phyloP scores from a whole-genome alignment of 2,888 invertebrate genomes.

The Drosophila imparisetae region DNA sequence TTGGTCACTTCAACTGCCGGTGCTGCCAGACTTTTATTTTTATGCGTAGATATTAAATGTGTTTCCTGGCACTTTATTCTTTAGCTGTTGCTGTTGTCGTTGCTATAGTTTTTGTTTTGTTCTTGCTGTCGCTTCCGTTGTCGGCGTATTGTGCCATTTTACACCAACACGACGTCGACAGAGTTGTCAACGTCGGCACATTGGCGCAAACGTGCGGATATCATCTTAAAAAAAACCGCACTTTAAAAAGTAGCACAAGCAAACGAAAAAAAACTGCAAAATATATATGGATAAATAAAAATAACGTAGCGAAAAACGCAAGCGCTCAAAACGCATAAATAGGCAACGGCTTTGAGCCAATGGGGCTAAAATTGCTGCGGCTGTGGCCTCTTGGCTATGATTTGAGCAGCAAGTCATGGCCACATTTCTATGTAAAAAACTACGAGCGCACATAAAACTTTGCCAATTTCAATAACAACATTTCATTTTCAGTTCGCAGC shows the following conservation, averaged over 20 bases:
- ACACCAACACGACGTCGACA: conserved; percentile 66
- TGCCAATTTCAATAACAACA: conserved; percentile 79
- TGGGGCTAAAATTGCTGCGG: conserved; percentile 40
- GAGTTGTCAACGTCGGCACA: conserved; percentile 56
- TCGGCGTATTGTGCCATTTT: conserved; percentile 68
- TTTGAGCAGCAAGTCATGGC: conserved; percentile 72
- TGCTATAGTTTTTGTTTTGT: conserved; percentile 24
- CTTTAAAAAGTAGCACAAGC: background rate
- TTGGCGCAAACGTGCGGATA: conserved; percentile 76
- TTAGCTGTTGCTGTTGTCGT: conserved; percentile 50
- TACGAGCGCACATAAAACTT: conserved; percentile 74
- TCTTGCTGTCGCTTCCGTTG: conserved; percentile 39
- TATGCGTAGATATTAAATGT: conserved; percentile 81
- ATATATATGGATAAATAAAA: conserved; percentile 5
- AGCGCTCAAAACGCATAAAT: conserved; percentile 72
- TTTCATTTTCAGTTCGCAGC: conserved; percentile 71
- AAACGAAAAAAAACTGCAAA: conserved; percentile 17
- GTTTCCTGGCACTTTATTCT: conserved; percentile 81
- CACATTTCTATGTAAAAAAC: conserved; percentile 77
- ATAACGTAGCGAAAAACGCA: conserved; percentile 29
- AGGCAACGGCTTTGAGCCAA: conserved; percentile 61
- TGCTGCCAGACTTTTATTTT: conserved; percentile 68
- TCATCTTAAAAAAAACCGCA: conserved; percentile 50
- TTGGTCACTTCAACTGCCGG: conserved; percentile 75
- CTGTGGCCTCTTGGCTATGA: conserved; percentile 38